A percentile compares a stretch with the other conserved stretches of the same genome.
Evolutionary conservation across 2,113 vertebrate genomes (phyloP).

Genomic region (Colius striatus): DNA sequence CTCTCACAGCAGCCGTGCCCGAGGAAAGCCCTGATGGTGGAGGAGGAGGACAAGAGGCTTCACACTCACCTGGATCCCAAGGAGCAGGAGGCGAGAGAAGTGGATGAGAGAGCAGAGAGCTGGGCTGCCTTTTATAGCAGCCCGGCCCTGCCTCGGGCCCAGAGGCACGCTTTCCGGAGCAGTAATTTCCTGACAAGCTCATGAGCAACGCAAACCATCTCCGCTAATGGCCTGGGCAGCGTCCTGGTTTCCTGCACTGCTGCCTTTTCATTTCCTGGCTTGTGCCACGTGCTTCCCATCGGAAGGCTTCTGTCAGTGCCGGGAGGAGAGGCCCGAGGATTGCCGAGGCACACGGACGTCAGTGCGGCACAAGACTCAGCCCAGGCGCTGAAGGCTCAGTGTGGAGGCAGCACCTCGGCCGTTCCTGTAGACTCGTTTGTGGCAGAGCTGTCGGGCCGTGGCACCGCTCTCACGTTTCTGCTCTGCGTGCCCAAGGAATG

Average conservation of each 20-base stretch:
- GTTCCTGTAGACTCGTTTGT: background rate
- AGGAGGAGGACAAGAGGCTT: background rate
- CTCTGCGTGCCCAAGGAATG: background rate
- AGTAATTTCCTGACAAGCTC: background rate
- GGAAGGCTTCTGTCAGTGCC: background rate
- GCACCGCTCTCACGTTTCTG: background rate
- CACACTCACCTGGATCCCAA: background rate
- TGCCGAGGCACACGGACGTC: too few species aligned
- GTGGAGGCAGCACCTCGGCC: too few species aligned
- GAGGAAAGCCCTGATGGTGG: background rate
- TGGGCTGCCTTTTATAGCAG: background rate
- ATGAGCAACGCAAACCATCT: background rate
- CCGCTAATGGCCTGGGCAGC: background rate
- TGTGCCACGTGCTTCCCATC: background rate
- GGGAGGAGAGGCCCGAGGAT: background rate
- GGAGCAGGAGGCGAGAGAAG: background rate
- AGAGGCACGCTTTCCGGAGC: background rate
- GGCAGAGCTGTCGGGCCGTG: background rate
- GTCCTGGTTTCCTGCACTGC: background rate
- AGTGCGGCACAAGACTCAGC: background rate
- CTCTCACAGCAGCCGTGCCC: fast-evolving
- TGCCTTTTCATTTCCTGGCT: background rate
- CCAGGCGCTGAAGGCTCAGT: background rate
- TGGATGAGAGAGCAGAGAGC: background rate
- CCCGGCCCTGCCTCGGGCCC: background rate